Conservation (phyloP, 2,113 vertebrate species). For the Poeciliopsis retropinna region DNA sequence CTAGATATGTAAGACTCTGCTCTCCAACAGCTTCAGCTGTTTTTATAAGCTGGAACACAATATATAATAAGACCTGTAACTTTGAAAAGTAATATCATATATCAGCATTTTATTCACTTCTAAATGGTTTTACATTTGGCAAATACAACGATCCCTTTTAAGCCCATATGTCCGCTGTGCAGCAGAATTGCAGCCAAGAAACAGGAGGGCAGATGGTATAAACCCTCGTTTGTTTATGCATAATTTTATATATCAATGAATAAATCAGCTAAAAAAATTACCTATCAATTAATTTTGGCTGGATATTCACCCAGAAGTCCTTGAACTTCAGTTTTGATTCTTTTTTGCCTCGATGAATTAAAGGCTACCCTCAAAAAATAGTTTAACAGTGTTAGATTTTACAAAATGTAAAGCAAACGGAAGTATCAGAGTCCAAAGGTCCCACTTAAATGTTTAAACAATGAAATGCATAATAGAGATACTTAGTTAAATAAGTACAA, state of each 20-base stretch:
- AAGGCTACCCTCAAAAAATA: slow-evolving; percentile 8
- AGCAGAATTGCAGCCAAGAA: slow-evolving; percentile 39
- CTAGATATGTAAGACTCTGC: not conserved
- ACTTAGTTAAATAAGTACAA: too few relatives aligned
- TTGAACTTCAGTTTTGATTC: slow-evolving; percentile 11
- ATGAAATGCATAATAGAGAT: not conserved
- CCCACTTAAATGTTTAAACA: not conserved
- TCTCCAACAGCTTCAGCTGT: not conserved
- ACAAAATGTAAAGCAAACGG: too few relatives aligned
- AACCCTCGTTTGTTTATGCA: slow-evolving; percentile 29
- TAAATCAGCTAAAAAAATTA: slow-evolving; percentile 21
- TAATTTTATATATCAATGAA: slow-evolving; percentile 25
- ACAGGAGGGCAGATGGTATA: slow-evolving; percentile 49
- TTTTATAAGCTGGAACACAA: slow-evolving; percentile 12
- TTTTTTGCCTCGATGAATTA: slow-evolving; percentile 11
- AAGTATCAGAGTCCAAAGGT: too few relatives aligned
- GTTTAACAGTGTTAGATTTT: too few relatives aligned
- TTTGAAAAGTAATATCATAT: slow-evolving; percentile 1
- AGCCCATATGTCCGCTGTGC: slow-evolving; percentile 30
- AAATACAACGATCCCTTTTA: slow-evolving; percentile 26
- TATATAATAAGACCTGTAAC: slow-evolving; percentile 1
- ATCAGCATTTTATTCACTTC: slow-evolving; percentile 10
- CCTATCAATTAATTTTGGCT: slow-evolving; percentile 23
- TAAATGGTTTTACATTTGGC: slow-evolving; percentile 52
- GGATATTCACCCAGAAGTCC: slow-evolving; percentile 8